Base-by-base conservation (phyloP, 2,113 vertebrate genomes). In the Passer montanus region DNA sequence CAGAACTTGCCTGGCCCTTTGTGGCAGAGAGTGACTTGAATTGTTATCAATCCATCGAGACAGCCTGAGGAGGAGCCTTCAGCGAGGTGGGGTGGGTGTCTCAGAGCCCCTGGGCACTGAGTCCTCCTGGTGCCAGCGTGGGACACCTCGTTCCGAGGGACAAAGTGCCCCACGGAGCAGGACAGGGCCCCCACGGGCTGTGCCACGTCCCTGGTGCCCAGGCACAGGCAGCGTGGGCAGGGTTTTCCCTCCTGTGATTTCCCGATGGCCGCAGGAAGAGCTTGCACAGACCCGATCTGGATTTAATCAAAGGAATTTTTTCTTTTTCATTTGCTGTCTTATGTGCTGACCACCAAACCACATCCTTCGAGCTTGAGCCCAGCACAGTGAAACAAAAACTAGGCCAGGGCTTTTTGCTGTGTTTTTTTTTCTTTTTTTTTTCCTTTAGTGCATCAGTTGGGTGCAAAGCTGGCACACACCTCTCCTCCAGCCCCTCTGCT, bases 291-390 rank as follows among this genome's bases (percentile, higher is more conserved):
- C 85, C 41, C 2, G 8, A 77, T 60, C 92, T 92, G 91, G 83
- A 85, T 89, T 67, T 58, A 95, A 93, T 94, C 87, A 94, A 97
- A 96, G 94, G 90, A 93, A 52, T 69, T 91, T 90, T 93, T 92
- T 93, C 90, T 81, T 84, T 84, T 91, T 87, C 78, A 22, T 73
- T 85, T 77, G 69, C 83, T 53, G 74, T 44, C 74, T 93, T 89
- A 83, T 20, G 73, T 7, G 30, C 93, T 95, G 95, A 95, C 95
- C 95, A 93, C 94, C 81, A 96, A 97, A 97, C 97, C 97, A 97
- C 97, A 97, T 97, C 97, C 97, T 95, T 86, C 64, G 4, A 97
- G 90, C 64, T 60, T 39, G 74, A 64, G 95, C 87, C 92, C 89
- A 66, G 95, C 22, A 11, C 81, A 87, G 39, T 86, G 93, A 95